Evolutionary conservation across 2,113 vertebrate species (phyloP).

Genomic region (Thunnus thynnus): DNA sequence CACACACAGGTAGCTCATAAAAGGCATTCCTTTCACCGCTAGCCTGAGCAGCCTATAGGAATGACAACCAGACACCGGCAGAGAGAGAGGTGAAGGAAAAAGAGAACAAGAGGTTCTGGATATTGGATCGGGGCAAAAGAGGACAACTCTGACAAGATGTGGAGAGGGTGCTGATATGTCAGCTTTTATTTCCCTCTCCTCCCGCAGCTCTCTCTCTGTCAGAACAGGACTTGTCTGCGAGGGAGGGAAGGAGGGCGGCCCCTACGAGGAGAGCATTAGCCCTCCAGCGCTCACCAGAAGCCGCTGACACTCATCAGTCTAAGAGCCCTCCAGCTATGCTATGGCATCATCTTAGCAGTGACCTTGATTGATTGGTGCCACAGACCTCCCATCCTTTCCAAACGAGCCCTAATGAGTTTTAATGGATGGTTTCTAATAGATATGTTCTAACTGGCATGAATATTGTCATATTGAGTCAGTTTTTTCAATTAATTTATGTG

Average conservation of each 20-base stretch:
- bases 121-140: slow-evolving; percentile 54
- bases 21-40: slow-evolving; percentile 18
- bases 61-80: neutral
- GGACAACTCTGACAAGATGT: slow-evolving; percentile 68
- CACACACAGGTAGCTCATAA: slow-evolving; percentile 37
- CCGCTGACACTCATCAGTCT: slow-evolving; percentile 74
- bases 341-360: slow-evolving; percentile 62
- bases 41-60: slow-evolving; percentile 4
- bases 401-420: slow-evolving; percentile 71
- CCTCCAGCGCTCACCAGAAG: slow-evolving; percentile 59
- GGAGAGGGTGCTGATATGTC: slow-evolving; percentile 69
- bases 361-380: slow-evolving; percentile 81
- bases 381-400: slow-evolving; percentile 54
- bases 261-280: slow-evolving; percentile 57
- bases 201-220: slow-evolving; percentile 62
- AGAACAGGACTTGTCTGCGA: slow-evolving; percentile 53
- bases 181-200: slow-evolving; percentile 66
- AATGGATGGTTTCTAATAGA: slow-evolving; percentile 67
- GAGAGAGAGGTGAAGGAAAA: neutral
- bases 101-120: slow-evolving; percentile 47
- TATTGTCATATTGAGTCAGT: slow-evolving; percentile 50
- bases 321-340: slow-evolving; percentile 67
- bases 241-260: slow-evolving; percentile 33
- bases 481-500: slow-evolving; percentile 29
- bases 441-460: slow-evolving; percentile 65